phyloP scores from a whole-genome alignment of 2,888 invertebrate species.

The Agrochola circellaris region DNA sequence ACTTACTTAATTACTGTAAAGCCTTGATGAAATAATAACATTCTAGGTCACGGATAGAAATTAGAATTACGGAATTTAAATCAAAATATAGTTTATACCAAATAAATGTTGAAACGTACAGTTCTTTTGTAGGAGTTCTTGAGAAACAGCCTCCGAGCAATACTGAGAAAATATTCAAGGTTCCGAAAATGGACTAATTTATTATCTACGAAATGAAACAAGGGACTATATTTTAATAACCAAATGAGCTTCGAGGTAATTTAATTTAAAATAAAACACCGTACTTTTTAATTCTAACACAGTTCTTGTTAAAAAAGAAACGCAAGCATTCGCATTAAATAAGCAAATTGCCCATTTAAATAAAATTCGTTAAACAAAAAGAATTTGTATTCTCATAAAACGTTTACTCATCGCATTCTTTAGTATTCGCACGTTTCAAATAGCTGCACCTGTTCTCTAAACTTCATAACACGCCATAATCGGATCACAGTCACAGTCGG shows the following conservation, averaged over 20 bases:
- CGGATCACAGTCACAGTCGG: slow-evolving; percentile 56
- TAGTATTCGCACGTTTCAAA: slow-evolving; percentile 5
- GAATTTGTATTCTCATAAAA: slow-evolving; percentile 9
- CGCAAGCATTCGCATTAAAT: slow-evolving; percentile 7
- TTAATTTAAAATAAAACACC: slow-evolving; percentile 29
- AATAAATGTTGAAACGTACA: background rate
- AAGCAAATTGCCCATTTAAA: slow-evolving; percentile 33
- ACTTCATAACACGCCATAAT: slow-evolving; percentile 46
- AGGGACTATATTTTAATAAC: background rate
- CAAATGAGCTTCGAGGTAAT: slow-evolving; percentile 20
- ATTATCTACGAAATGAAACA: background rate
- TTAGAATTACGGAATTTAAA: background rate
- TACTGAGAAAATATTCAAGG: background rate
- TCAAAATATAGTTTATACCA: background rate
- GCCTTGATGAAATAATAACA: slow-evolving; percentile 14
- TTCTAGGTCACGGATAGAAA: slow-evolving; percentile 16
- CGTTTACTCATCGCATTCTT: slow-evolving; percentile 30
- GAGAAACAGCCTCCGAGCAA: background rate
- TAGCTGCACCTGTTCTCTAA: slow-evolving; percentile 45
- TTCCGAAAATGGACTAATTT: background rate
- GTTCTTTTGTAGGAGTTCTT: background rate
- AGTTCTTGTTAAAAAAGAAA: slow-evolving; percentile 7
- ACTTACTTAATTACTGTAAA: too few species aligned
- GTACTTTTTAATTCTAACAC: slow-evolving; percentile 2
- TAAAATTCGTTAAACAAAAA: slow-evolving; percentile 20